These are phyloP conservation scores for Rostratula benghalensis DNA, from an alignment of 2,113 vertebrate genomes.

Conservation along the genomic window DNA sequence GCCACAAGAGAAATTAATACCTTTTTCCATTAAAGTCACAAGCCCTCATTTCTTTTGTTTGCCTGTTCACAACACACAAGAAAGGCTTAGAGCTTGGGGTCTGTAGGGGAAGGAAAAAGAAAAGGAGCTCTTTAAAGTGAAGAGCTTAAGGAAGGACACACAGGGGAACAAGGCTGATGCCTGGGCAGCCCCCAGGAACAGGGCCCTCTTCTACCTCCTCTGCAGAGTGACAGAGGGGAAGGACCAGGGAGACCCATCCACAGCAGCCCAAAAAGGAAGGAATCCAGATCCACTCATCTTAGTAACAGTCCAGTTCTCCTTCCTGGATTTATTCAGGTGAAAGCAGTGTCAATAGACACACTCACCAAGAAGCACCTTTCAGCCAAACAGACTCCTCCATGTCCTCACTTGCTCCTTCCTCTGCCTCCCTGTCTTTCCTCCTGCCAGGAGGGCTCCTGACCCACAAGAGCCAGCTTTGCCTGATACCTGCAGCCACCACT, in stretches of 20 bases:
- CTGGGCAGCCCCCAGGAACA: not conserved
- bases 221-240: not conserved
- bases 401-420: not conserved
- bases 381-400: not conserved
- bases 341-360: not conserved
- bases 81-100: not conserved
- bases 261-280: not conserved
- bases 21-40: not conserved
- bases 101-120: not conserved
- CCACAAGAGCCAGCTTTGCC: not conserved
- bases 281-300: not conserved
- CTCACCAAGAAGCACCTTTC: not conserved
- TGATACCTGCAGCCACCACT: not conserved
- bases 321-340: not conserved
- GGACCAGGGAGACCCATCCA: not conserved
- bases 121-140: not conserved
- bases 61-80: not conserved
- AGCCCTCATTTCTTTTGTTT: not conserved
- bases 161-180: not conserved
- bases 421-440: not conserved
- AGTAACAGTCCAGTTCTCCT: not conserved
- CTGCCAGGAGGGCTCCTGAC: not conserved
- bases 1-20: not conserved
- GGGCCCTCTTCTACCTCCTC: not conserved
- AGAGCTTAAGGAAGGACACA: not conserved